These are phyloP conservation scores for Elephantulus edwardii DNA, from an alignment of 2,113 vertebrate genomes.

Conservation along the genomic window DNA sequence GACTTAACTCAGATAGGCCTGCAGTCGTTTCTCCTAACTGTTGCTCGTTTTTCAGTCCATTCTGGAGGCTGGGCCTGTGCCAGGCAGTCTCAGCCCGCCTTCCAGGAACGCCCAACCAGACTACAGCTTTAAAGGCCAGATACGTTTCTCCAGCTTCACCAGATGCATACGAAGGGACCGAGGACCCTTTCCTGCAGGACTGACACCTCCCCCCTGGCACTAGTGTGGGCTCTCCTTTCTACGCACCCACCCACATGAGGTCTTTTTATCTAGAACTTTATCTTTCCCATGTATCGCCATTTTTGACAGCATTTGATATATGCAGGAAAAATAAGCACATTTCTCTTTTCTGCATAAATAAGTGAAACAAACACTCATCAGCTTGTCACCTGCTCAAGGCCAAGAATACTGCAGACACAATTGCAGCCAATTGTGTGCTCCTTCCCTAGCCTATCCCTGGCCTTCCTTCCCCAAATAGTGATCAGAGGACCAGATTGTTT, in stretches of 20 bases:
- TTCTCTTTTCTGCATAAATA: neutral
- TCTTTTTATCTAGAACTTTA: neutral
- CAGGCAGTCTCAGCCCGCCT: neutral
- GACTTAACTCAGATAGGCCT: neutral
- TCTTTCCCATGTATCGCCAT: neutral
- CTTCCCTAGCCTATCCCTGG: neutral
- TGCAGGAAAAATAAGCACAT: constrained; percentile 17
- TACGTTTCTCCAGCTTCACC: neutral
- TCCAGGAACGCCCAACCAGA: neutral
- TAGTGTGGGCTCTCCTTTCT: neutral
- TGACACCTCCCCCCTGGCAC: neutral
- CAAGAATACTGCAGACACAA: neutral
- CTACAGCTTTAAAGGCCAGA: neutral
- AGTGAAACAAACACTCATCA: neutral
- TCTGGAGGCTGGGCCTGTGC: neutral
- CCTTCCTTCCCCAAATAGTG: neutral
- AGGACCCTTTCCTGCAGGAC: no score
- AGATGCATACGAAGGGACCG: neutral
- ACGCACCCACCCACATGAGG: neutral
- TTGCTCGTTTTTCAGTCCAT: neutral
- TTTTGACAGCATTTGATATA: constrained; percentile 2
- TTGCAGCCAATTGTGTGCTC: neutral
- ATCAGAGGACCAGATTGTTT: neutral
- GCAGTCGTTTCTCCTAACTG: neutral
- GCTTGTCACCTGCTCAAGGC: neutral